Evolutionary conservation across 2,888 invertebrate genomes (phyloP).

Genomic region (Stenichneumon culpator): DNA sequence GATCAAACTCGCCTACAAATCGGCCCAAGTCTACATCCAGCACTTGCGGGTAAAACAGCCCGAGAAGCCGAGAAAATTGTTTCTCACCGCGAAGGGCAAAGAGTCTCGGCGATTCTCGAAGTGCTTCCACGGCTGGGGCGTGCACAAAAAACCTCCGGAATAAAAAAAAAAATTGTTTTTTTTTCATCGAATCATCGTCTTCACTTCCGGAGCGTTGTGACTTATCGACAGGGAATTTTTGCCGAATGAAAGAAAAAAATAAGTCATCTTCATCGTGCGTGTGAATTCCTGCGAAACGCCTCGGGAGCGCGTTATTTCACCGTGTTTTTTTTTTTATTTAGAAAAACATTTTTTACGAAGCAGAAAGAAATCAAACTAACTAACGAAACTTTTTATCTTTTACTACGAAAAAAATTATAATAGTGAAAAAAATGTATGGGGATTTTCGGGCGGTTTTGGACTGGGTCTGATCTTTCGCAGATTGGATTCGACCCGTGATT

Average conservation of each 20-base stretch:
- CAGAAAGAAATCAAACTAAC: slow-evolving; percentile 5
- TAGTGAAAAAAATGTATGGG: neutral
- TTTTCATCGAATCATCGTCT: neutral
- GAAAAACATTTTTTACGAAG: slow-evolving; percentile 6
- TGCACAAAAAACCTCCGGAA: slow-evolving; percentile 93
- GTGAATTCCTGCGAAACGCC: neutral
- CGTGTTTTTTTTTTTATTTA: neutral
- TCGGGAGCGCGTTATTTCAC: neutral
- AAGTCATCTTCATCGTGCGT: neutral
- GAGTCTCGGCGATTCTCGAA: slow-evolving; percentile 98
- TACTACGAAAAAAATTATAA: neutral
- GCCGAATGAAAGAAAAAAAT: neutral
- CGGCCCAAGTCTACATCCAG: slow-evolving; percentile 99
- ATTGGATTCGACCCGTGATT: too few relatives aligned
- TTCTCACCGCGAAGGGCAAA: slow-evolving; percentile 97
- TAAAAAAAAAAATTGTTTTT: slow-evolving; percentile 83
- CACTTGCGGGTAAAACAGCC: slow-evolving; percentile 98
- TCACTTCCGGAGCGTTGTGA: neutral
- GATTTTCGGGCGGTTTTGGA: too few relatives aligned
- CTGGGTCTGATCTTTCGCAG: too few relatives aligned
- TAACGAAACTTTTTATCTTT: slow-evolving; percentile 3
- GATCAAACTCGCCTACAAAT: slow-evolving; percentile 99
- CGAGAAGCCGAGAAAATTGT: slow-evolving; percentile 95
- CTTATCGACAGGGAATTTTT: slow-evolving; percentile 11
- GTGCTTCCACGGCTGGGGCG: slow-evolving; percentile 99